Conservation (phyloP, 2,113 vertebrate species). For the Tragelaphus strepsiceros region DNA sequence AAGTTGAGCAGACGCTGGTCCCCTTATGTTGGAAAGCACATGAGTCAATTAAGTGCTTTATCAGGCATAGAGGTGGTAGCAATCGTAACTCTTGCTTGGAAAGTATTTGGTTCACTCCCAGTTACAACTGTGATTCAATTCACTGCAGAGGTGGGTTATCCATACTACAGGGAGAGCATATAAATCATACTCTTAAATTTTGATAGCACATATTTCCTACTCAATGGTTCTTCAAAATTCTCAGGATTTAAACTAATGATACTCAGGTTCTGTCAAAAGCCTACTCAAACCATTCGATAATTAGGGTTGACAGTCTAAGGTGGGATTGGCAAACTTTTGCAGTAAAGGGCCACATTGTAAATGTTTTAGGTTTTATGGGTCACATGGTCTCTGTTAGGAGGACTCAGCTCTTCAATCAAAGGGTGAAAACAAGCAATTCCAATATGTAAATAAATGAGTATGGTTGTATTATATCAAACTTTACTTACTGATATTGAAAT, state of each 20-base stretch:
- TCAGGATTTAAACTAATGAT: not conserved
- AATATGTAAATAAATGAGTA: not conserved
- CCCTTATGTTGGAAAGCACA: not conserved
- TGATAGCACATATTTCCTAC: not conserved
- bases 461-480: not conserved
- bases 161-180: not conserved
- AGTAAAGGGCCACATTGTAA: not conserved
- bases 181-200: not conserved
- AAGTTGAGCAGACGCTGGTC: not conserved
- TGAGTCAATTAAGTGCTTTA: not conserved
- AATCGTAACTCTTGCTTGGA: not conserved
- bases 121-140: not conserved
- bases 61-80: not conserved
- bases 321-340: not conserved
- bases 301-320: not conserved
- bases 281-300: not conserved
- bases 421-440: not conserved
- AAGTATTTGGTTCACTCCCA: not conserved
- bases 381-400: not conserved
- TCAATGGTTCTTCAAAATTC: not conserved
- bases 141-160: not conserved
- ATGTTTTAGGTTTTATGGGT: not conserved
- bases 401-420: not conserved
- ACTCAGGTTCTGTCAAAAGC: not conserved
- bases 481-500: not conserved